Conservation (phyloP, 1,140 invertebrate species). For the Teleopsis dalmanni region DNA sequence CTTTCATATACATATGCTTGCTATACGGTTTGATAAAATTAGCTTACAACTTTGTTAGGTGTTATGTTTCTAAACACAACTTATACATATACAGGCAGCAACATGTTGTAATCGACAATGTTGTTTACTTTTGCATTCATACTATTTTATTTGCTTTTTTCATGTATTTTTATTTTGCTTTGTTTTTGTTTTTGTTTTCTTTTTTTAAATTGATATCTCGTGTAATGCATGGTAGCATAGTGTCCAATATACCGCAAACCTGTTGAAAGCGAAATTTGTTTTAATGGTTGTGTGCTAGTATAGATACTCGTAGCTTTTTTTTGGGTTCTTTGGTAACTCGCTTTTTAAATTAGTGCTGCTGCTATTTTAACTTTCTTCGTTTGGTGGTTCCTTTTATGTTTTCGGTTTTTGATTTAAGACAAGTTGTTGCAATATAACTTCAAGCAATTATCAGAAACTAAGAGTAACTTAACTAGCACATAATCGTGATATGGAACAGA, state of each 20-base stretch:
- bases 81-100: too few relatives aligned
- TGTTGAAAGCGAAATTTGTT: conserved; percentile 44
- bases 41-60: background rate
- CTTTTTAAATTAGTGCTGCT: too few relatives aligned
- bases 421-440: too few relatives aligned
- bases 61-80: background rate
- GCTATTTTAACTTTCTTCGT: too few relatives aligned
- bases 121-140: background rate
- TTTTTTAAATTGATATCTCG: background rate
- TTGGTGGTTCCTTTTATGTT: too few relatives aligned
- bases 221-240: background rate
- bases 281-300: conserved; percentile 9
- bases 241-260: conserved; percentile 23
- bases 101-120: too few relatives aligned
- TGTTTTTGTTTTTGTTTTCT: conserved; percentile 3
- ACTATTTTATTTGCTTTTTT: background rate
- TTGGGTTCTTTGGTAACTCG: background rate
- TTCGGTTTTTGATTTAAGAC: too few relatives aligned
- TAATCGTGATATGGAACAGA: too few relatives aligned
- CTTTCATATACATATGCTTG: too few relatives aligned
- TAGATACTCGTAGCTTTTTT: background rate
- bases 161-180: background rate
- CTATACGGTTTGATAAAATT: background rate
- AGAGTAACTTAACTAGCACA: too few relatives aligned
- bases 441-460: too few relatives aligned